Base-by-base conservation (phyloP, 1,140 invertebrate genomes). In the Chironomus tepperi region DNA sequence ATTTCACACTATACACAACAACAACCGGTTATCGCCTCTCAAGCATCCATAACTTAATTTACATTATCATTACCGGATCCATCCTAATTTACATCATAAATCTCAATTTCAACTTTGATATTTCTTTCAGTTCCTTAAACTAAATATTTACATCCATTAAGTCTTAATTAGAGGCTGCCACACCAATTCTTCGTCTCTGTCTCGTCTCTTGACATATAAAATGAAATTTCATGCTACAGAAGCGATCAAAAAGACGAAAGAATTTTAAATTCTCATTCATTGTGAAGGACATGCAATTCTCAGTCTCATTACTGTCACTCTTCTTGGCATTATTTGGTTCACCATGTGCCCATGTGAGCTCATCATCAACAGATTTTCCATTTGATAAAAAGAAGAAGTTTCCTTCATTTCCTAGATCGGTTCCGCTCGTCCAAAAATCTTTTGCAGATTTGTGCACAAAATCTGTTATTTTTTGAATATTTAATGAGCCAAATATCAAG, bases 351-450 rank as follows among this genome's bases (percentile, higher is more conserved):
- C 65, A 70, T 7, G 65, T 70, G 1, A 70, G 18, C 1, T 16
- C 7, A 5, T 16, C 7, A 5, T 16, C 65, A 19, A 70, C 18
- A 9, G 65, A 8, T 19, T 21, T 70, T 15, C 65, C 65, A 70
- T 70, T 70, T 9, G 65, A 70, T 19, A 70, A 10, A 10, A 70
- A 70, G 16, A 70, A 70, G 19, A 70, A 70, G n/a, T 70, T 70
- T 10, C 65, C 65, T 16, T 70, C 65, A 18, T 70, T 21, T 15
- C 65, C 65, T 18, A 70, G 19, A 19, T 70, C 65, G 18, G 65
- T 70, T 70, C 65, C 65, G 12, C 65, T 70, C 7, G 16, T 70
- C 65, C 65, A 70, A 7, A 70, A 70, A 21, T 70, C 16, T 10
- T 70, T 18, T 21, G 65, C 16, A 7, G 16, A 5, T 18, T 70